These are phyloP conservation scores for Dryoscopus gambensis DNA, from an alignment of 2,113 vertebrate genomes.

Conservation along the genomic window DNA sequence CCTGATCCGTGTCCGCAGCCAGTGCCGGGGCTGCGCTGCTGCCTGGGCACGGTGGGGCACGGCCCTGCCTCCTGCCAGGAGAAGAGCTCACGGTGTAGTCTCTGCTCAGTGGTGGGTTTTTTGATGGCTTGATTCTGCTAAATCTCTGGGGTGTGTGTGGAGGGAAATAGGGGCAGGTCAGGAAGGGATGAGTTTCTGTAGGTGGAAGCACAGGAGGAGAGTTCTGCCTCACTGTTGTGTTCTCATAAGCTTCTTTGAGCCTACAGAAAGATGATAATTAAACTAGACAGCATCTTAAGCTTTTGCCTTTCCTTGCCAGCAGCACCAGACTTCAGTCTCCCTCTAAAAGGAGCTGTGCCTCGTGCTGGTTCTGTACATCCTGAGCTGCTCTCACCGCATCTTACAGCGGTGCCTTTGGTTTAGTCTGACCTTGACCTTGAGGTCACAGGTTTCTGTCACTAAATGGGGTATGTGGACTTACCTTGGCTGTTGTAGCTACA, in stretches of 20 bases:
- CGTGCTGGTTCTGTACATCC: neutral
- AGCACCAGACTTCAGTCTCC: neutral
- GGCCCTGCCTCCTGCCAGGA: neutral
- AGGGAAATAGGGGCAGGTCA: neutral
- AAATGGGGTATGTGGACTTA: neutral
- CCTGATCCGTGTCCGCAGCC: neutral
- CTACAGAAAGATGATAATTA: constrained; percentile 23
- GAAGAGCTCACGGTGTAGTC: neutral
- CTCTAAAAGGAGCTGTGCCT: neutral
- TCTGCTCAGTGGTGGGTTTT: neutral
- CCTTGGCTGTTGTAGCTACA: neutral
- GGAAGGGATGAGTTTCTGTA: neutral
- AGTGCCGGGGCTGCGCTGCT: neutral
- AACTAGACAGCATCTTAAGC: constrained; percentile 13
- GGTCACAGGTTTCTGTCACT: neutral
- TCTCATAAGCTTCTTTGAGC: constrained; percentile 47
- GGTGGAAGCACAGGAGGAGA: neutral
- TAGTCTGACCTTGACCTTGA: neutral
- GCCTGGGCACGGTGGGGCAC: neutral
- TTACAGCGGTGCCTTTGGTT: neutral
- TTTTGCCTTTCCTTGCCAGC: neutral
- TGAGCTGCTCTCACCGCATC: neutral
- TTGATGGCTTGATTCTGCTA: neutral
- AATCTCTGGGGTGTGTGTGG: neutral
- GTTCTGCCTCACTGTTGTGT: neutral